Base-by-base conservation (phyloP, 2,113 vertebrate genomes). In the Gymnobelideus leadbeateri region DNA sequence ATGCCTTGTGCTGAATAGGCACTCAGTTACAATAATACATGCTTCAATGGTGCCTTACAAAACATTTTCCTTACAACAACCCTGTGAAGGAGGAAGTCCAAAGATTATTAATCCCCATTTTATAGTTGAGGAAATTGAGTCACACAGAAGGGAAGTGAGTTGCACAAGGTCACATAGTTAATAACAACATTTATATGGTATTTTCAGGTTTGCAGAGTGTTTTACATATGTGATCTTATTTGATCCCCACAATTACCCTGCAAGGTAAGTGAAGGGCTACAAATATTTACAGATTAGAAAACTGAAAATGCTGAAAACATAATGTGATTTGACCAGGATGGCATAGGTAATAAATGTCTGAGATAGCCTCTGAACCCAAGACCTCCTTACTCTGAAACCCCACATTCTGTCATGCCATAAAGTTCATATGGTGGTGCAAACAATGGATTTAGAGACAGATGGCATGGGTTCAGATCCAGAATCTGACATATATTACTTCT, bases 21-120 rank as follows among this genome's bases (percentile, higher is more conserved):
- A 37, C 14, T 68, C 61, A 37, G 5, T 68, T 16, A n/a, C 31
- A 16, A n/a, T 68, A 68, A 68, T 68, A n/a, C 31, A 16, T 16
- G 0, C n/a, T 37, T 68, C 61, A n/a, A 3, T n/a, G 37, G 61
- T 68, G 5, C 37, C 26, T 68, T 8, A 84, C 68, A 84, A 84
- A 68, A 77, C 16, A 77, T 77, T 77, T 77, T 77, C 68, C 68
- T 77, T 8, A 77, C 68, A n/a, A 16, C 61, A n/a, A 84, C 37
- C 37, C 16, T 84, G 19, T 84, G 16, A n/a, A 84, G 16, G n/a
- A 84, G 68, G 37, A 84, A 84, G 68, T 84, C 6, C 68, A 93
- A 52, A 50, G 49, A 68, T 68, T 55, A 89, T 91, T 89, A 49
- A 84, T 91, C 50, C 31, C 28, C 25, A 89, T 37, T 94, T 96